A percentile compares a stretch with the other conserved stretches of the same genome.
phyloP scores from a whole-genome alignment of 2,797 vertebrate species.

The Argyrosomus regius region DNA sequence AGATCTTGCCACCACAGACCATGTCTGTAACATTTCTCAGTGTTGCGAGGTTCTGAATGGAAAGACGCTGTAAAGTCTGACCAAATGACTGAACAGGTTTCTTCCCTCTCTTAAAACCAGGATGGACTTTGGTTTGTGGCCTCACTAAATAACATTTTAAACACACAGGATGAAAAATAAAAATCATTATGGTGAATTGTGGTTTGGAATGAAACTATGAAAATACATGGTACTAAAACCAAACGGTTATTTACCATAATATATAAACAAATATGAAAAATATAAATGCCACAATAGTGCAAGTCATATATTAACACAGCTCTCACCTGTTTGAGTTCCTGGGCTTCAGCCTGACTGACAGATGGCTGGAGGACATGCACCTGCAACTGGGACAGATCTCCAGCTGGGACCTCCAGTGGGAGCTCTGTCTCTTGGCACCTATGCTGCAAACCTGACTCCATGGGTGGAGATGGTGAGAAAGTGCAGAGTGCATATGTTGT shows the following conservation, averaged over 20 bases:
- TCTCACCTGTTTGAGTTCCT: slow-evolving; percentile 93
- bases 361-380: slow-evolving; percentile 85
- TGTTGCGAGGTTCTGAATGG: slow-evolving; percentile 69
- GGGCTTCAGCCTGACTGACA: slow-evolving; percentile 90
- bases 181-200: slow-evolving; percentile 72
- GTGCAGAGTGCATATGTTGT: slow-evolving; percentile 68
- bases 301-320: slow-evolving; percentile 31
- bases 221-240: slow-evolving; percentile 62
- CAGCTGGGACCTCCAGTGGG: slow-evolving; percentile 79
- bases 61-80: slow-evolving; percentile 74
- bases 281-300: slow-evolving; percentile 21
- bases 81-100: slow-evolving; percentile 77
- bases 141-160: slow-evolving; percentile 79
- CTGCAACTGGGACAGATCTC: slow-evolving; percentile 84
- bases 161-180: slow-evolving; percentile 74
- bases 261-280: slow-evolving; percentile 41
- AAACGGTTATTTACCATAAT: slow-evolving; percentile 53
- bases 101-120: slow-evolving; percentile 79
- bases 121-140: slow-evolving; percentile 80
- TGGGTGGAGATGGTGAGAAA: slow-evolving; percentile 73
- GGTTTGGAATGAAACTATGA: slow-evolving; percentile 72
- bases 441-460: slow-evolving; percentile 84
- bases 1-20: slow-evolving; percentile 74
- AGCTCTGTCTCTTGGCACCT: slow-evolving; percentile 75
- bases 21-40: slow-evolving; percentile 71